Percentiles rank a stretch among this genome's conserved stretches.
These are phyloP conservation scores for Punctoribates punctum DNA, from an alignment of 2,888 invertebrate species.

Conservation along the genomic window DNA sequence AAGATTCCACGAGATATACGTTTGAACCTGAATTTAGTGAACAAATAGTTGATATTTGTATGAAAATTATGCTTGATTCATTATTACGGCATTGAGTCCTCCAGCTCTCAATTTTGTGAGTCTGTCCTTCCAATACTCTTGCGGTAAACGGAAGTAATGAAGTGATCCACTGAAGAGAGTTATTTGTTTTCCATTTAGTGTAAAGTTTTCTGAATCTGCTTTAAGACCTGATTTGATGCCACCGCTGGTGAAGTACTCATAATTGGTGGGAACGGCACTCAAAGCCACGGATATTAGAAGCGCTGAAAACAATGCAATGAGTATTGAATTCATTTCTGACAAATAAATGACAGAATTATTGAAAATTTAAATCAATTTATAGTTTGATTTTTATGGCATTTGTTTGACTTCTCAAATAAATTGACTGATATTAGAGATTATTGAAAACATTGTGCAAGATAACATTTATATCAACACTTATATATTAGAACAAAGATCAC, in stretches of 20 bases:
- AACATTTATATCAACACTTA: too few species aligned
- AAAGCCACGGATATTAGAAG: not conserved
- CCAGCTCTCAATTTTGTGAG: conserved; percentile 57
- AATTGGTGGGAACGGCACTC: conserved; percentile 50
- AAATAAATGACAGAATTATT: too few species aligned
- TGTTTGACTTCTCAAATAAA: too few species aligned
- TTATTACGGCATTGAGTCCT: conserved; percentile 57
- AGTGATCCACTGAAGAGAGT: conserved; percentile 58
- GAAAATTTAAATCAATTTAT: too few species aligned
- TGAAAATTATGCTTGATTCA: not conserved
- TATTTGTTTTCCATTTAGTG: conserved; percentile 47
- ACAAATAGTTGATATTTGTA: not conserved
- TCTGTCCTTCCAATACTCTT: conserved; percentile 58
- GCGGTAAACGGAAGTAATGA: conserved; percentile 59
- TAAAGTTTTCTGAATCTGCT: conserved; percentile 47
- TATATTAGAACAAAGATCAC: too few species aligned
- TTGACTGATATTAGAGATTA: too few species aligned
- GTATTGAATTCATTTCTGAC: too few species aligned
- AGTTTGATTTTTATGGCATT: too few species aligned
- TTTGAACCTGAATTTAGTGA: conserved; percentile 50
- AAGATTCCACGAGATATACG: conserved; percentile 56
- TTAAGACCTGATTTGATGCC: conserved; percentile 52
- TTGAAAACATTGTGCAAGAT: too few species aligned
- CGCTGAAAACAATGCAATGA: not conserved
- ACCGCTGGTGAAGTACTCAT: conserved; percentile 56